Evolutionary conservation across 2,113 vertebrate genomes (phyloP).

Genomic region (Cynopterus brachyotis): DNA sequence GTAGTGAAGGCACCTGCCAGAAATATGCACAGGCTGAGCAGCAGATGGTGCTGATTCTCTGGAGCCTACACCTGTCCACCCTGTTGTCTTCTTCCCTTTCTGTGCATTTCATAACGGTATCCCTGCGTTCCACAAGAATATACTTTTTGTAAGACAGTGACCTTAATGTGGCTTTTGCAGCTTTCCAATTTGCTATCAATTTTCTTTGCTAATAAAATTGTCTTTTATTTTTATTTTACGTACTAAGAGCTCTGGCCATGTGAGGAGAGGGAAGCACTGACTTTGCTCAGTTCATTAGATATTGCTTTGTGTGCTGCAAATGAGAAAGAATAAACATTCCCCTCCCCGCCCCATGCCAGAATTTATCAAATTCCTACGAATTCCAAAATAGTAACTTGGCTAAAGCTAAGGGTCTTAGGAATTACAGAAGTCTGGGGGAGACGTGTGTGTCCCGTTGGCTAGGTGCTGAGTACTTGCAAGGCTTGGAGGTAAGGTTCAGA

Average conservation of each 20-base stretch:
- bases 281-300: background rate
- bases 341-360: background rate
- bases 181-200: background rate
- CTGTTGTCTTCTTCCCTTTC: background rate
- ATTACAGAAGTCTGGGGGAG: background rate
- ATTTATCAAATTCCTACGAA: background rate
- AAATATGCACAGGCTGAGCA: background rate
- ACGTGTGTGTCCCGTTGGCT: background rate
- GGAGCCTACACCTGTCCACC: background rate
- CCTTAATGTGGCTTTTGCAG: background rate
- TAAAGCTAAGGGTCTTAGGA: background rate
- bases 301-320: background rate
- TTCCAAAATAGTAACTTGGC: background rate
- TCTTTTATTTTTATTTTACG: background rate
- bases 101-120: background rate
- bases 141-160: background rate
- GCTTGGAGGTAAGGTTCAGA: background rate
- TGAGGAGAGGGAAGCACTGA: background rate
- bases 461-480: background rate
- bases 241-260: background rate
- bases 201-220: background rate
- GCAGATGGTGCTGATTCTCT: background rate
- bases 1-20: background rate
- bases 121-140: background rate
- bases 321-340: background rate